Conservation (phyloP, 2,113 vertebrate species). For the Sisor rabdophorus region DNA sequence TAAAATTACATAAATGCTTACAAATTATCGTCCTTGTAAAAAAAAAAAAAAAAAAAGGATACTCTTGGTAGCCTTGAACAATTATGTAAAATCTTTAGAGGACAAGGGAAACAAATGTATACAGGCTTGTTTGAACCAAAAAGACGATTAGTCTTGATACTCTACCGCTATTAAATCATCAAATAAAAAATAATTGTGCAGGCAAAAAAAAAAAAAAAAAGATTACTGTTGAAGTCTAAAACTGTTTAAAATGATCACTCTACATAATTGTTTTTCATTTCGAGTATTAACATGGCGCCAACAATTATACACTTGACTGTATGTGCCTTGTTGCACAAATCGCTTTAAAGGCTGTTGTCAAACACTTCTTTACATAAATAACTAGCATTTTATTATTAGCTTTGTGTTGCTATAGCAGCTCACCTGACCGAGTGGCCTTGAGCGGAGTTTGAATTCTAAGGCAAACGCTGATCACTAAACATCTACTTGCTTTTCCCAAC, state of each 20-base stretch:
- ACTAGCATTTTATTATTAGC: conserved; percentile 28
- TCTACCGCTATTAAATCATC: background rate
- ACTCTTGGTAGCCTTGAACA: background rate
- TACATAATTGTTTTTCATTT: background rate
- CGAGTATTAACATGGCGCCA: too few relatives aligned
- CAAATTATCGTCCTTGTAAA: background rate
- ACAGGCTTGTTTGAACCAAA: background rate
- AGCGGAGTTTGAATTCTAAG: background rate
- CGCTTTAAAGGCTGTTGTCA: conserved; percentile 23
- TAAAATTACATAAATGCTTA: background rate
- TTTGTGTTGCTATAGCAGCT: conserved; percentile 36
- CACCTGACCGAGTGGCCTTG: background rate
- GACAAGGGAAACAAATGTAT: too few relatives aligned
- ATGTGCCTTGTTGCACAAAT: background rate
- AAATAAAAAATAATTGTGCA: background rate
- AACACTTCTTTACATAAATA: conserved; percentile 14
- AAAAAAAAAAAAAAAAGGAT: background rate
- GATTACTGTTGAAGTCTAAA: background rate
- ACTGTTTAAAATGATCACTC: background rate
- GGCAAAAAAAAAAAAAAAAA: background rate
- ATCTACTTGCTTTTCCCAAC: background rate
- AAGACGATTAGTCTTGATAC: background rate
- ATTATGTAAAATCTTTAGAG: background rate
- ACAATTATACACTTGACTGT: background rate
- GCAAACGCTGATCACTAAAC: background rate